Evolutionary conservation across 2,888 invertebrate genomes (phyloP).

Genomic region (Carpatolechia fugitivella): DNA sequence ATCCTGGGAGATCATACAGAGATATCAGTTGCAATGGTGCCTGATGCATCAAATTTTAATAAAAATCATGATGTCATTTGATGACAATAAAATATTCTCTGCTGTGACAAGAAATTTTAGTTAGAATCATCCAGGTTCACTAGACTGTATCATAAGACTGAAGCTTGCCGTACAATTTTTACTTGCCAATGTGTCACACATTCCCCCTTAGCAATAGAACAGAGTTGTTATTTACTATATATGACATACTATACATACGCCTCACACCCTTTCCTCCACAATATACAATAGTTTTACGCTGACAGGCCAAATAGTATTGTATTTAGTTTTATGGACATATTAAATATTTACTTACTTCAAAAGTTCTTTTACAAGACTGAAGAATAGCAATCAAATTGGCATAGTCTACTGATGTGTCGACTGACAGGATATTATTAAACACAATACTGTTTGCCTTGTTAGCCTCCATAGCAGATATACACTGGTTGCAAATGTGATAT

Average conservation of each 20-base stretch:
- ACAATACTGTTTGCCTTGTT: constrained; percentile 48
- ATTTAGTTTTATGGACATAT: constrained; percentile 19
- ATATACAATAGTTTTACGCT: constrained; percentile 66
- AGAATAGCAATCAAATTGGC: not conserved
- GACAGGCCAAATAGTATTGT: constrained; percentile 49
- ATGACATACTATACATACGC: constrained; percentile 36
- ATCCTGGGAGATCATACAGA: not conserved
- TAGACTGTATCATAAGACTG: constrained; percentile 62
- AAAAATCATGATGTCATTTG: not conserved
- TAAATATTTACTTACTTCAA: not conserved
- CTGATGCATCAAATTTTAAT: not conserved
- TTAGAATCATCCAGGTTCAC: not conserved
- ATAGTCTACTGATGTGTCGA: not conserved
- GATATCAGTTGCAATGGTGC: not conserved
- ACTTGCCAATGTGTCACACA: constrained; percentile 43
- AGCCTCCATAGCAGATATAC: constrained; percentile 69
- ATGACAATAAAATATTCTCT: not conserved
- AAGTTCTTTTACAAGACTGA: not conserved
- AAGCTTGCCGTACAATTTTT: constrained; percentile 42
- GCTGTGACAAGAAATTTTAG: not conserved
- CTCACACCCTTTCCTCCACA: constrained; percentile 60
- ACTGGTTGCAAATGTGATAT: constrained; percentile 64
- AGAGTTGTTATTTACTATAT: constrained; percentile 66
- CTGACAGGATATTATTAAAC: constrained; percentile 18
- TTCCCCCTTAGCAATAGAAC: constrained; percentile 51